These are phyloP conservation scores for Hestina assimilis DNA, from an alignment of 1,140 invertebrate species.

Conservation along the genomic window DNA sequence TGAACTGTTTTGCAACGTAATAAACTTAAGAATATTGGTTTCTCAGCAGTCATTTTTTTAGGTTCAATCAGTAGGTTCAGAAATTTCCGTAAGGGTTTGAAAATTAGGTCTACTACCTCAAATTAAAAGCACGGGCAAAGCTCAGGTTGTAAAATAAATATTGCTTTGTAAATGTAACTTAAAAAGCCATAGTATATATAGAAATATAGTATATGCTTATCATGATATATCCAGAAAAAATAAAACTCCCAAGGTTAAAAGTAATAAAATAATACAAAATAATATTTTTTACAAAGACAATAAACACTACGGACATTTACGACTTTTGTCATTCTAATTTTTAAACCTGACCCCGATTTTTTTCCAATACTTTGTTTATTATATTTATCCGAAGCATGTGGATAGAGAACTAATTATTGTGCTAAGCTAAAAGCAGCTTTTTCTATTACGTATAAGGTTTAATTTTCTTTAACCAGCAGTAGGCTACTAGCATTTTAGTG, in stretches of 20 bases:
- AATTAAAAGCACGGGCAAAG: too few species aligned
- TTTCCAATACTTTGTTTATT: background rate
- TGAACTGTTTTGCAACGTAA: too few species aligned
- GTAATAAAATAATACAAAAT: background rate
- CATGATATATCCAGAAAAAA: too few species aligned
- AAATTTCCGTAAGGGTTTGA: too few species aligned
- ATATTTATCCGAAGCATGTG: background rate
- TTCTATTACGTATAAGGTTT: background rate
- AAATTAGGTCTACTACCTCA: too few species aligned
- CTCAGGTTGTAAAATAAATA: too few species aligned
- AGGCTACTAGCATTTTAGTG: slow-evolving; percentile 28
- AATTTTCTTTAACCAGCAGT: background rate
- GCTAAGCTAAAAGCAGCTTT: background rate
- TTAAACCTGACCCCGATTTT: background rate
- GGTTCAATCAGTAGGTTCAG: too few species aligned
- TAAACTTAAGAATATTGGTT: too few species aligned
- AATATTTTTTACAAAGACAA: background rate
- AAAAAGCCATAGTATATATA: too few species aligned
- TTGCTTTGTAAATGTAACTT: too few species aligned
- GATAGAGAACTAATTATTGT: background rate
- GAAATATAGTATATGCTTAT: too few species aligned
- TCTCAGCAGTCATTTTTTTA: too few species aligned
- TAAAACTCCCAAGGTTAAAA: background rate
- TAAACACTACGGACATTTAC: slow-evolving; percentile 2
- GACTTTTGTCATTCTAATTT: background rate